phyloP scores from a whole-genome alignment of 1,140 invertebrate species.

The Papilio xuthus region DNA sequence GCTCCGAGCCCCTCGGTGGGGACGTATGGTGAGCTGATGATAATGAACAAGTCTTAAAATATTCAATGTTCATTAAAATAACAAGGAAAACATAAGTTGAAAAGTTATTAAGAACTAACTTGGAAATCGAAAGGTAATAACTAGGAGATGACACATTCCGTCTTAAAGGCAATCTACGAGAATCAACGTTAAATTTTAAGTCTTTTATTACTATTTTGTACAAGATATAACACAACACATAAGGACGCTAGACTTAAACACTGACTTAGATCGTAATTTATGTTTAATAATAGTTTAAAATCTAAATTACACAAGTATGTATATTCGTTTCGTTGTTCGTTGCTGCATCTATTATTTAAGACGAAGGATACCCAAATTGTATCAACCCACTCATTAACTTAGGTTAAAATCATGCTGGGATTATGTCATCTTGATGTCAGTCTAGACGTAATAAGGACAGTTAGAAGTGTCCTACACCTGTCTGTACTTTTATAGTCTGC shows the following conservation, averaged over 20 bases:
- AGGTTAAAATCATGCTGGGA: neutral
- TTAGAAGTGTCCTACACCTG: neutral
- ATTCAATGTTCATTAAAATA: neutral
- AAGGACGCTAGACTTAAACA: too few species aligned
- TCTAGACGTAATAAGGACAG: neutral
- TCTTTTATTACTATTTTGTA: too few species aligned
- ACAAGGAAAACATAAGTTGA: neutral
- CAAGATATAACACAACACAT: too few species aligned
- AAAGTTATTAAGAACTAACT: neutral
- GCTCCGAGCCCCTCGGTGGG: too few species aligned
- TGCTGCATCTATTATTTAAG: neutral
- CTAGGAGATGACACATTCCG: neutral
- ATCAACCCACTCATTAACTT: neutral
- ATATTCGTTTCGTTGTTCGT: too few species aligned
- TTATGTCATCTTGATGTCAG: slow-evolving; percentile 6
- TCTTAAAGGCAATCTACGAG: neutral
- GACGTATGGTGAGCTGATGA: too few species aligned
- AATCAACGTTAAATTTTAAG: neutral
- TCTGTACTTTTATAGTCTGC: slow-evolving; percentile 1
- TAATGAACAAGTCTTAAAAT: too few species aligned
- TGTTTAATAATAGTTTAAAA: too few species aligned
- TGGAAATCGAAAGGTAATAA: neutral
- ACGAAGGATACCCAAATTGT: neutral
- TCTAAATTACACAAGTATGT: too few species aligned
- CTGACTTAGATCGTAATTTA: too few species aligned